A percentile compares a stretch with the other conserved stretches of the same genome.
These are phyloP conservation scores for Bettongia penicillata DNA, from an alignment of 2,113 vertebrate genomes.

Conservation along the genomic window DNA sequence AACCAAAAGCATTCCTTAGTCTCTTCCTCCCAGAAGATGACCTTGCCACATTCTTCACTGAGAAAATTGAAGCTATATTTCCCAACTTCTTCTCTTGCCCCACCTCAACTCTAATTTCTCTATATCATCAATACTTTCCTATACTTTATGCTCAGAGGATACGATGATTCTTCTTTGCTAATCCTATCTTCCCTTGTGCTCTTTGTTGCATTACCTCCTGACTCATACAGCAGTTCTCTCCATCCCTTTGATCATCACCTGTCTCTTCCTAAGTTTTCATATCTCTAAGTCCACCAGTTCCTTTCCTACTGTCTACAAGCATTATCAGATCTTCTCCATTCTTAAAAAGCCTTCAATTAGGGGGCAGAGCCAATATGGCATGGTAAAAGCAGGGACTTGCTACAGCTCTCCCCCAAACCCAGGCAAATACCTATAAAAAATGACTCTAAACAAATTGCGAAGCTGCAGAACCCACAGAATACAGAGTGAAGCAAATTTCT, in stretches of 20 bases:
- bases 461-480: no score
- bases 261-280: neutral
- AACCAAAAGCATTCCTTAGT: neutral
- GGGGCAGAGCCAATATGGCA: no score
- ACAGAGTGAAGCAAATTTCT: no score
- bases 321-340: neutral
- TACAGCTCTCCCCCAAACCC: no score
- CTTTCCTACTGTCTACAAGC: neutral
- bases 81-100: neutral
- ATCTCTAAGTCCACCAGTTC: neutral
- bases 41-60: neutral
- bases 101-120: neutral
- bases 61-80: neutral
- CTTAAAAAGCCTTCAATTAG: neutral
- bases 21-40: neutral
- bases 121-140: neutral
- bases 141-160: neutral
- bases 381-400: no score
- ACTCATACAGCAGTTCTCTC: neutral
- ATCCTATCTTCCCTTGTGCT: neutral
- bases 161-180: neutral
- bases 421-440: no score
- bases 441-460: no score
- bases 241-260: neutral
- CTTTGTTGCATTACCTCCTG: neutral